Evolutionary conservation across 2,797 vertebrate genomes (phyloP).

Genomic region (Hoplostethus atlanticus): DNA sequence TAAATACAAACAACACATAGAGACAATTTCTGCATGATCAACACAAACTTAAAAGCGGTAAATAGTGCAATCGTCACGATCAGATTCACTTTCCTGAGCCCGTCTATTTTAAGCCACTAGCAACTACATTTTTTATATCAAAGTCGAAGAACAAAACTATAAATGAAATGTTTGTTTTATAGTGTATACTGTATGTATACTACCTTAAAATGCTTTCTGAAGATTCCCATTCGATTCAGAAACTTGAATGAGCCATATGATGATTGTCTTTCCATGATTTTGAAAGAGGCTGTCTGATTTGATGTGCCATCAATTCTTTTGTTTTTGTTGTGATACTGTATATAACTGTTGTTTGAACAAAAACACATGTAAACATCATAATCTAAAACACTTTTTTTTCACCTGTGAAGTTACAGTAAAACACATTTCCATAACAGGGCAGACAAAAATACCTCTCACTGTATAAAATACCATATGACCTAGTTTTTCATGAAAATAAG

Average conservation of each 20-base stretch:
- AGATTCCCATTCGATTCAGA: not conserved
- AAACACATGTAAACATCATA: not conserved
- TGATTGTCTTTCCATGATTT: constrained; percentile 4
- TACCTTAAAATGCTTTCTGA: not conserved
- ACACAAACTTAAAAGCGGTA: constrained; percentile 10
- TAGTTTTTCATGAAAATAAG: constrained; percentile 7
- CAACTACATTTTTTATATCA: not conserved
- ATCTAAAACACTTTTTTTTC: constrained; percentile 3
- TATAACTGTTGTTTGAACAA: too few species aligned
- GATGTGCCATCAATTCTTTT: not conserved
- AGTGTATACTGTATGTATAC: not conserved
- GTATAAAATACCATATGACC: constrained; percentile 18
- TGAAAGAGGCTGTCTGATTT: constrained; percentile 3
- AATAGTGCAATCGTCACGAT: constrained; percentile 45
- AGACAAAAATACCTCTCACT: constrained; percentile 20
- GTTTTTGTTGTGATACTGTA: constrained; percentile 10
- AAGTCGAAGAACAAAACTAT: constrained; percentile 10
- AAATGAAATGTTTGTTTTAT: constrained; percentile 2
- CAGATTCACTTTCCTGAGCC: constrained; percentile 56
- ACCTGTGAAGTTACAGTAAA: constrained; percentile 26
- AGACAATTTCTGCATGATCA: constrained; percentile 18
- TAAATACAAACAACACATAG: constrained; percentile 40
- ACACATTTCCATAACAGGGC: constrained; percentile 19
- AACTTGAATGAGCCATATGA: constrained; percentile 11
- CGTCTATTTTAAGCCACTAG: constrained; percentile 40